Percentiles rank a stretch among this genome's conserved stretches.
Evolutionary conservation across 2,888 invertebrate species (phyloP).

Genomic region (Melipona beecheii): DNA sequence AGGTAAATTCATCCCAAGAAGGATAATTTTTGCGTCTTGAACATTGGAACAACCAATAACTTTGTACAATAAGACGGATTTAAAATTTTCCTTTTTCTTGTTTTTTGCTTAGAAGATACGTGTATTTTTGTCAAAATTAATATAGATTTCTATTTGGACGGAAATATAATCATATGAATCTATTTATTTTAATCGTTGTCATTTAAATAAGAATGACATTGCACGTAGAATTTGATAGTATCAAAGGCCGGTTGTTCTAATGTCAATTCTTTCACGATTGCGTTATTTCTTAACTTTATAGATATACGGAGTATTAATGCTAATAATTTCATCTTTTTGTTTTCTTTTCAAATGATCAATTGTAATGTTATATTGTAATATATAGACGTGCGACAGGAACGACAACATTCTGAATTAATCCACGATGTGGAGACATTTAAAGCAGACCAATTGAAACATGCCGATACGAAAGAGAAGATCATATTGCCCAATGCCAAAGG

Average conservation of each 20-base stretch:
- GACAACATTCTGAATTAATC: slow-evolving; percentile 91
- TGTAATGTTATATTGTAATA: slow-evolving; percentile 56
- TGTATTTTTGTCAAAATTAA: too few species aligned
- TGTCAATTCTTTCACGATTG: not conserved
- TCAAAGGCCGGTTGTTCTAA: not conserved
- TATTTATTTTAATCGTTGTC: too few species aligned
- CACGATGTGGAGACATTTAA: slow-evolving; percentile 92
- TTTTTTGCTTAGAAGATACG: too few species aligned
- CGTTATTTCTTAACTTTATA: not conserved
- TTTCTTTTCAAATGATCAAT: slow-evolving; percentile 17
- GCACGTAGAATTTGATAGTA: not conserved
- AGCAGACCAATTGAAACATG: slow-evolving; percentile 90
- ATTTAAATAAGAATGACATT: not conserved
- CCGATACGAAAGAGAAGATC: slow-evolving; percentile 92
- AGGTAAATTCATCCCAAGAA: slow-evolving; percentile 86
- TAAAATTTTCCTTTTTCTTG: too few species aligned
- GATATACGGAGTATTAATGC: not conserved
- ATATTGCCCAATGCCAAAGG: slow-evolving; percentile 94
- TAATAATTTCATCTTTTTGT: not conserved
- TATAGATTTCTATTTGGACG: too few species aligned
- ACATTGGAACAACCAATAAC: too few species aligned
- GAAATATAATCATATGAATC: too few species aligned
- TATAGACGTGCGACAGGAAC: slow-evolving; percentile 89
- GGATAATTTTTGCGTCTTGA: too few species aligned
- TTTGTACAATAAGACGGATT: too few species aligned